Evolutionary conservation across 2,113 vertebrate species (phyloP).

Genomic region (Anguilla rostrata): DNA sequence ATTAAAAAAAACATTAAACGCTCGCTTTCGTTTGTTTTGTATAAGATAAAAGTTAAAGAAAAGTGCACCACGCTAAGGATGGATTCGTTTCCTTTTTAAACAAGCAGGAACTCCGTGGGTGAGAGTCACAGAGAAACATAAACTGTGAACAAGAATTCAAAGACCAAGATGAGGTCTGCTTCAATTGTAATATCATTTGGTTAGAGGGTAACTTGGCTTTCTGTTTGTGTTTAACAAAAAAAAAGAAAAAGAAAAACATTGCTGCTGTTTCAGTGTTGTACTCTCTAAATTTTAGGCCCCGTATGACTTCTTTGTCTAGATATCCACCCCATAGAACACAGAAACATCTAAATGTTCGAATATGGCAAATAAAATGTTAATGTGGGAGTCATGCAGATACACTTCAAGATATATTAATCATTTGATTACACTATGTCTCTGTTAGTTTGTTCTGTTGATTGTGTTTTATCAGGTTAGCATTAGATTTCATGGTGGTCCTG

Average conservation of each 20-base stretch:
- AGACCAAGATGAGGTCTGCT: neutral
- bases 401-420: neutral
- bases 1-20: neutral
- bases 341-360: neutral
- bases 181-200: neutral
- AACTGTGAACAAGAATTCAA: neutral
- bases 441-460: constrained; percentile 40
- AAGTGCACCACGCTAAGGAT: neutral
- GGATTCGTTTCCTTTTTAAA: neutral
- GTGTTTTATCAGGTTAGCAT: constrained; percentile 51
- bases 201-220: neutral
- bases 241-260: too few species aligned
- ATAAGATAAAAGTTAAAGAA: neutral
- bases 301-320: neutral
- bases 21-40: neutral
- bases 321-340: neutral
- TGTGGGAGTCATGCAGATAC: too few species aligned
- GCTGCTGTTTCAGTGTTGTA: neutral
- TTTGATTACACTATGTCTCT: constrained; percentile 30
- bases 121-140: neutral
- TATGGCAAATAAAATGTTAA: too few species aligned
- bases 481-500: constrained; percentile 40
- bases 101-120: neutral
- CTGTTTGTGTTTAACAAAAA: neutral
- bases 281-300: neutral